Evolutionary conservation across 2,797 vertebrate genomes (phyloP), one percentile per base, ranked within the genome.

Genomic region (Poeciliopsis turneri): DNA sequence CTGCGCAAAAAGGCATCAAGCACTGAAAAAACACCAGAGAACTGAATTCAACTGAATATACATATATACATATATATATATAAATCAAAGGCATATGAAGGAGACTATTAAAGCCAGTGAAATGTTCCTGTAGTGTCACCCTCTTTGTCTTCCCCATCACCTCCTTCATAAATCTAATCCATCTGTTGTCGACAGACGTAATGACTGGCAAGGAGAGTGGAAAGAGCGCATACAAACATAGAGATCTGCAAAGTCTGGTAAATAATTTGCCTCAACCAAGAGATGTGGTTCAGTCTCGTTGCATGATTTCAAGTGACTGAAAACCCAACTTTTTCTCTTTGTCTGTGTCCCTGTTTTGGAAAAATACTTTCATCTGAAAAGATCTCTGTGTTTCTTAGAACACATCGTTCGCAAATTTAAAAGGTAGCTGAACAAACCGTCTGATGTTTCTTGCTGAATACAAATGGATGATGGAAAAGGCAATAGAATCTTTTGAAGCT

Each of bases 91-190:
- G 73, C 73, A 72, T 87, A 81, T 86, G 86, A 88, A 92, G 85
- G 69, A 82, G 84, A 79, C 81, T 81, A 82, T 88, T 90, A 89
- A 87, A 89, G 78, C 83, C 87, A 89, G 80, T 88, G 91, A 89
- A 90, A 85, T 84, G 79, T 76, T 84, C 80, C 75, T 85, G 77
- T 82, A 82, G 86, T 90, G 89, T 93, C 84, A 84, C 76, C 77
- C 72, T 86, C 84, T 85, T 81, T 78, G 77, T 55, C 78, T 84
- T 81, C 85, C 81, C 78, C 72, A 74, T 82, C 76, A 73, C 72
- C 78, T 85, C 74, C 79, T n/a, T 25, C 51, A 64, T 25, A 78
- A 85, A 79, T 79, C 72, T 94, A 90, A 91, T 89, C 77, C 30
- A 64, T 64, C 61, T 64, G 75, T 57, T 90, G 84, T 92, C 92